A percentile compares a stretch with the other conserved stretches of the same genome.
phyloP scores from a whole-genome alignment of 2,113 vertebrate species.

The Bufo bufo region DNA sequence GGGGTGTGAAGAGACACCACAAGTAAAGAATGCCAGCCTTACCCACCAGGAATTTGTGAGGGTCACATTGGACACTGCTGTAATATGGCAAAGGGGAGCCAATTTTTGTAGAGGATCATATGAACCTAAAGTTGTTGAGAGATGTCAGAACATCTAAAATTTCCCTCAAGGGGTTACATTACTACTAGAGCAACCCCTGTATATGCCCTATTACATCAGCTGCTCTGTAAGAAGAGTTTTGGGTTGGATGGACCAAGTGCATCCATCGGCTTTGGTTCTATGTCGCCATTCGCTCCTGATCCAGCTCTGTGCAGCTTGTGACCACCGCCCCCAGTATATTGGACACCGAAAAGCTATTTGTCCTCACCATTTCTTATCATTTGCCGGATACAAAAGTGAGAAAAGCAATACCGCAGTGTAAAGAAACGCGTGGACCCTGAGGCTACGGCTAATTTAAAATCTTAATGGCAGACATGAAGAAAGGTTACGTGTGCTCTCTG shows the following conservation, averaged over 20 bases:
- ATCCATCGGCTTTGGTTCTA: not conserved
- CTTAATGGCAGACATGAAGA: conserved; percentile 16
- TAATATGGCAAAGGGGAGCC: not conserved
- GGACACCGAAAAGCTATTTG: not conserved
- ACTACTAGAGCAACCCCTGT: no score
- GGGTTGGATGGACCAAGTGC: not conserved
- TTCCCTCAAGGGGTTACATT: not conserved
- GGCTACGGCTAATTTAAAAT: conserved; percentile 20
- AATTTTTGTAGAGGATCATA: not conserved
- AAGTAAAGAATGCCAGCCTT: not conserved
- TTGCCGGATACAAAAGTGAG: not conserved
- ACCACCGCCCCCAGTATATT: not conserved
- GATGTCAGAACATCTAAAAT: not conserved
- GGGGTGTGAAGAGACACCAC: no score
- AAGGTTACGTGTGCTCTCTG: conserved; percentile 15
- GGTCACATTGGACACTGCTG: not conserved
- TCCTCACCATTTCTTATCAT: not conserved
- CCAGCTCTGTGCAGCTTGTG: not conserved
- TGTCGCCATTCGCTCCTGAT: not conserved
- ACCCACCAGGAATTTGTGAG: not conserved
- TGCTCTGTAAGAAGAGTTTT: no score
- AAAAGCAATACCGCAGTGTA: conserved; percentile 6
- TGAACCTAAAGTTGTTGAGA: not conserved
- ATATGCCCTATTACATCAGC: no score
- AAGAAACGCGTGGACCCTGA: not conserved